Evolutionary conservation across 2,888 invertebrate genomes (phyloP).

Genomic region (Protodeltote pygarga): DNA sequence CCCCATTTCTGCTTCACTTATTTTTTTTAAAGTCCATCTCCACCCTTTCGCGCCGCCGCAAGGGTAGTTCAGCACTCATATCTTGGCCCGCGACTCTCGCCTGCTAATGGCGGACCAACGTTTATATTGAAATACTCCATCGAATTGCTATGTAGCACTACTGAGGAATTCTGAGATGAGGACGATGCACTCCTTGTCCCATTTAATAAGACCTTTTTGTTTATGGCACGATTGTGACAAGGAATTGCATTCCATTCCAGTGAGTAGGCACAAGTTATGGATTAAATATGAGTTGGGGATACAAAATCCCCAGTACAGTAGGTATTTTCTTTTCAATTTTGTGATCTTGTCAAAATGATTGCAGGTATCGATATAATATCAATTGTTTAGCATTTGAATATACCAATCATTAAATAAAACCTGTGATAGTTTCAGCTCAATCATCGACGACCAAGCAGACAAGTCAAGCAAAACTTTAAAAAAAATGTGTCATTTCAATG

Average conservation of each 20-base stretch:
- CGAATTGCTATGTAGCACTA: constrained; percentile 70
- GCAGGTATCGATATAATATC: no score
- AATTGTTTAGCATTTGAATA: no score
- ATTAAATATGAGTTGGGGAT: neutral
- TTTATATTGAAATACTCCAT: constrained; percentile 82
- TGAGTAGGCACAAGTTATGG: constrained; percentile 12
- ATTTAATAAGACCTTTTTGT: constrained; percentile 52
- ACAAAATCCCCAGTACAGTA: no score
- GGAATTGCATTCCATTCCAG: constrained; percentile 35
- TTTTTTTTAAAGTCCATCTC: constrained; percentile 46
- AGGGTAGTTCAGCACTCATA: constrained; percentile 72
- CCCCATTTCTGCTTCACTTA: neutral
- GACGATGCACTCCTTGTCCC: constrained; percentile 50
- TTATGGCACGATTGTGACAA: constrained; percentile 42
- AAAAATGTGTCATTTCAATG: no score
- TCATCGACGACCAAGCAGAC: no score
- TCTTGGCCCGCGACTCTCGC: constrained; percentile 61
- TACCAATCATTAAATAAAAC: no score
- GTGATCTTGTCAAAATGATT: no score
- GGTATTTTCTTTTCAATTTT: no score
- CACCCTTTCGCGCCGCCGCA: constrained; percentile 48
- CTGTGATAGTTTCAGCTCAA: no score
- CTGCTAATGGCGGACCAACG: constrained; percentile 76
- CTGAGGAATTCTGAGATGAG: constrained; percentile 51
- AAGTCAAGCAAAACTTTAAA: no score